Evolutionary conservation across 2,888 invertebrate species (phyloP), one percentile per base, ranked within the genome.

Genomic region (Drosophila demipolita): DNA sequence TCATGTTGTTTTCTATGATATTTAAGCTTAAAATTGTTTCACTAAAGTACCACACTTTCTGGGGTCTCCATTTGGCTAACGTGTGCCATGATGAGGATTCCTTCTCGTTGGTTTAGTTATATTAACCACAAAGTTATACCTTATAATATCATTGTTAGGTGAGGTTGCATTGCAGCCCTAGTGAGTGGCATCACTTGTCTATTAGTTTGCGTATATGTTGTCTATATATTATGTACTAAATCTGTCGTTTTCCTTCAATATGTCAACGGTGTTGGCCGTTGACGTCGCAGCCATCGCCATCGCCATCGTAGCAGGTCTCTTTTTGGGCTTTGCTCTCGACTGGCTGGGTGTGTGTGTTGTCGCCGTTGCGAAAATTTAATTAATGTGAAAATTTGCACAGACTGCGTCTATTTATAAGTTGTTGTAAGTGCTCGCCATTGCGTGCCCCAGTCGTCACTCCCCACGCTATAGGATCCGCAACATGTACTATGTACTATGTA

Each of bases 381-480:
- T 90, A 90, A 90, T 90, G 90, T 90, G 89, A 90, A 90, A 90
- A 90, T 90, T 90, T 90, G 89, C 90, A 88, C 90, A 90, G 90
- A 90, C 89, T 82, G 82, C 53, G 78, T 87, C 91, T 90, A 90
- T 90, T 90, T 89, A 90, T 90, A 90, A 90, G 73, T 87, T 85
- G 85, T 76, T 88, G 80, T 86, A 87, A 89, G 89, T 89, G 87
- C 86, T 87, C 73, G 87, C 73, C 64, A 61, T 66, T 79, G 63
- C 59, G 65, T 54, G 33, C 40, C 26, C 15, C 8, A 17, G 35
- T 20, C 15, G n/a, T 8, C 26, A 32, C 17, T 26, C 42, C 29
- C 6, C 45, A 36, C 23, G 48, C 33, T 15, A 20, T 15, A 15
- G 15, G 33, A 20, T 32, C 45, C 38, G 9, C 60, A 65, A 54